Conservation (phyloP, 2,888 invertebrate genomes). For the Ectropis crepuscularia region DNA sequence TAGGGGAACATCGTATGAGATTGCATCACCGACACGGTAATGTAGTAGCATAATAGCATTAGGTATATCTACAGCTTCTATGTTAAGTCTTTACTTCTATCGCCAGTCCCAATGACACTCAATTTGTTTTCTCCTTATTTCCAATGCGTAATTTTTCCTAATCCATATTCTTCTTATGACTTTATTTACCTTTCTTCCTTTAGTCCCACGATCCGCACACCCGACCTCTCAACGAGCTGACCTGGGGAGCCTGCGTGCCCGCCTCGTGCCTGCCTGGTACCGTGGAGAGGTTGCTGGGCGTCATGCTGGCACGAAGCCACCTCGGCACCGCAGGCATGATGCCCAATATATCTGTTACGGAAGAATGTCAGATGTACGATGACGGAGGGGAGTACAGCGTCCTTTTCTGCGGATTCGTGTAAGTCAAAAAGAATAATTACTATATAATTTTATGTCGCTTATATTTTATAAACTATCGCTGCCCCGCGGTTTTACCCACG, state of each 20-base stretch:
- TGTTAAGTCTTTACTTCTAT: no score
- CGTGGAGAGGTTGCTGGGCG: conserved; percentile 60
- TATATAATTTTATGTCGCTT: background rate
- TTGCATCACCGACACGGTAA: no score
- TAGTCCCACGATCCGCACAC: conserved; percentile 63
- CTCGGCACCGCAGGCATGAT: conserved; percentile 68
- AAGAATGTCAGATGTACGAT: conserved; percentile 62
- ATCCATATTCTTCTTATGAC: no score
- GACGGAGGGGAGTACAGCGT: conserved; percentile 56
- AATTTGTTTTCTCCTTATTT: no score
- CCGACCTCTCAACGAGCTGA: conserved; percentile 69
- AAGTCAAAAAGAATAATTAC: conserved; percentile 46
- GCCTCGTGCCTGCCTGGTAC: conserved; percentile 68
- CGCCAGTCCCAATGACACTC: no score
- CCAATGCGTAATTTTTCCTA: no score
- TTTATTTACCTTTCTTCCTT: background rate
- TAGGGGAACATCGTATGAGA: no score
- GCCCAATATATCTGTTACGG: conserved; percentile 59
- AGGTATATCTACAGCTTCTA: no score
- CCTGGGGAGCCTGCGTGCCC: conserved; percentile 85
- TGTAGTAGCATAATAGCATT: no score
- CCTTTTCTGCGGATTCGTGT: conserved; percentile 68
- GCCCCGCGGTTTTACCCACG: no score
- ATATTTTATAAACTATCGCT: background rate
- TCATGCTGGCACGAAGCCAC: conserved; percentile 70